A percentile compares a stretch with the other conserved stretches of the same genome.
Evolutionary conservation across 2,888 invertebrate genomes (phyloP).

Genomic region (Drosophila emarginata): DNA sequence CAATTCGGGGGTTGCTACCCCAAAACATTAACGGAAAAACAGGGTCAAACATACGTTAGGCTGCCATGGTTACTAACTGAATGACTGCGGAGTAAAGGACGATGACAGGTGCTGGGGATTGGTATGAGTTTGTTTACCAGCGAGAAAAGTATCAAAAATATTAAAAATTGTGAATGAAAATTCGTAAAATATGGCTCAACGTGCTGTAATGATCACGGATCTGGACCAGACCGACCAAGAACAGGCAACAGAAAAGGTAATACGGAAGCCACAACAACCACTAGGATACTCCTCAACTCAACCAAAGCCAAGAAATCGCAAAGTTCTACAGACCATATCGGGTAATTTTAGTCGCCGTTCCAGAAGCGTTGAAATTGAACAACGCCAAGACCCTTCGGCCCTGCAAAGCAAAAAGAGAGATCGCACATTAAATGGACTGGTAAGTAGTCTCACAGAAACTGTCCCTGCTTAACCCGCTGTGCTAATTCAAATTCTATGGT

Average conservation of each 20-base stretch:
- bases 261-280: not conserved
- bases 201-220: conserved; percentile 75
- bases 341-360: conserved; percentile 79
- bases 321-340: conserved; percentile 72
- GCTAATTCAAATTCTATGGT: not conserved
- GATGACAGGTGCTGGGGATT: conserved; percentile 19
- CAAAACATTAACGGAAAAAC: conserved; percentile 17
- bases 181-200: conserved; percentile 38
- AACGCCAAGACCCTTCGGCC: conserved; percentile 29
- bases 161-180: conserved; percentile 25
- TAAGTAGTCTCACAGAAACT: conserved; percentile 36
- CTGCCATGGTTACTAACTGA: conserved; percentile 47
- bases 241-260: not conserved
- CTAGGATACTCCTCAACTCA: conserved; percentile 26
- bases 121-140: conserved; percentile 17
- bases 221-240: conserved; percentile 73
- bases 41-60: conserved; percentile 56
- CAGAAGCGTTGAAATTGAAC: conserved; percentile 73
- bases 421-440: conserved; percentile 75
- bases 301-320: conserved; percentile 52
- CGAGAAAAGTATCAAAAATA: conserved; percentile 38
- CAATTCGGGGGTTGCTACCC: conserved; percentile 16
- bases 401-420: conserved; percentile 49
- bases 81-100: conserved; percentile 19
- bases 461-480: not conserved